Conservation (phyloP, 2,113 vertebrate species). For the Capreolus pygargus region DNA sequence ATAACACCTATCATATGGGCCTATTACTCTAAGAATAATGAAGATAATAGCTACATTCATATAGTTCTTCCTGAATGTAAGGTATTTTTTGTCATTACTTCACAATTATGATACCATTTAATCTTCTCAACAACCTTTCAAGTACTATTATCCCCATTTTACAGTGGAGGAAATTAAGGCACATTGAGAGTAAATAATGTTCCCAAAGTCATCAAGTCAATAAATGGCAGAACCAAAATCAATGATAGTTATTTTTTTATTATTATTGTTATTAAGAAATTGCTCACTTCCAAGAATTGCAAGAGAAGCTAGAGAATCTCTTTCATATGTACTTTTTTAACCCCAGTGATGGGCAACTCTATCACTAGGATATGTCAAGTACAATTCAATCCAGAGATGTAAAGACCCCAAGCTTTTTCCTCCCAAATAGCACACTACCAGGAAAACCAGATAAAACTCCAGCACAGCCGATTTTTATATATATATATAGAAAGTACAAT, state of each 20-base stretch:
- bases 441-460: not conserved
- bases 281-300: not conserved
- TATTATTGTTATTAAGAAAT: not conserved
- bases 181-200: not conserved
- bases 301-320: not conserved
- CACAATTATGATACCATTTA: conserved; percentile 10
- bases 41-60: not conserved
- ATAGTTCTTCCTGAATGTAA: not conserved
- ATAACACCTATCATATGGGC: not conserved
- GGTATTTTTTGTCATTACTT: not conserved
- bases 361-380: not conserved
- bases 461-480: not conserved
- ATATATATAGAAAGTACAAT: not conserved
- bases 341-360: not conserved
- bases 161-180: conserved; percentile 8
- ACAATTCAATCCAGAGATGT: conserved; percentile 12
- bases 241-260: not conserved
- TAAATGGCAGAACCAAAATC: conserved; percentile 3
- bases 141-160: not conserved
- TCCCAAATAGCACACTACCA: not conserved
- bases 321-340: not conserved
- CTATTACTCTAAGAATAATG: not conserved
- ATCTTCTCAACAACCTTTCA: not conserved
- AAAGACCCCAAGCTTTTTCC: not conserved
- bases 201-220: not conserved